Conservation (phyloP, 2,797 vertebrate species). For the Pempheris klunzingeri region DNA sequence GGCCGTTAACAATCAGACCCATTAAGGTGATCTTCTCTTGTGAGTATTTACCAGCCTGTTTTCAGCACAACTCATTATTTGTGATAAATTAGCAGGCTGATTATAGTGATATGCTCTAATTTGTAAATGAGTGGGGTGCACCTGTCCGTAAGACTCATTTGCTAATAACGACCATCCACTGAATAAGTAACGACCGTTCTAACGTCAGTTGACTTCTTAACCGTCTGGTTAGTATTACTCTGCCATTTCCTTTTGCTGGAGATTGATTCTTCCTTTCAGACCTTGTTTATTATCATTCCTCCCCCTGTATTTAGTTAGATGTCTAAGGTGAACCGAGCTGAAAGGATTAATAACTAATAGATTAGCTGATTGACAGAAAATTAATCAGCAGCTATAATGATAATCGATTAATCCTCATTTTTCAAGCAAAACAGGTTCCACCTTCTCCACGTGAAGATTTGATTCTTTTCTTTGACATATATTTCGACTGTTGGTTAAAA, state of each 20-base stretch:
- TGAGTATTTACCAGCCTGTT: slow-evolving; percentile 78
- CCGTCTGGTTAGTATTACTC: slow-evolving; percentile 77
- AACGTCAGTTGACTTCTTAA: slow-evolving; percentile 77
- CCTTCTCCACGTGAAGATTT: not conserved
- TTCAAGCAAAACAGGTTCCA: not conserved
- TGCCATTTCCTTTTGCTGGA: slow-evolving; percentile 59
- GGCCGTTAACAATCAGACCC: slow-evolving; percentile 62
- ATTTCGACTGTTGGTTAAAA: not conserved
- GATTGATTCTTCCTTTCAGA: slow-evolving; percentile 55
- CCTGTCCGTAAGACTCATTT: slow-evolving; percentile 82
- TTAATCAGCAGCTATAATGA: not conserved
- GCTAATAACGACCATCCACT: slow-evolving; percentile 81
- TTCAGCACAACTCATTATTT: slow-evolving; percentile 83
- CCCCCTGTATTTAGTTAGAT: slow-evolving; percentile 27
- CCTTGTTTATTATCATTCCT: slow-evolving; percentile 30
- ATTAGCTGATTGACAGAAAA: slow-evolving; percentile 17
- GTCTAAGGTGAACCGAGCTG: slow-evolving; percentile 9
- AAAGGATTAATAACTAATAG: slow-evolving; percentile 14
- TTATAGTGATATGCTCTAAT: slow-evolving; percentile 83
- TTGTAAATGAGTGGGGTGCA: slow-evolving; percentile 83
- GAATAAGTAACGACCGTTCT: slow-evolving; percentile 81
- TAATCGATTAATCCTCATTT: not conserved
- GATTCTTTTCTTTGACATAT: not conserved
- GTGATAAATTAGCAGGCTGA: slow-evolving; percentile 83
- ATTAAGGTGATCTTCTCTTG: slow-evolving; percentile 73